Conservation (phyloP, 2,888 invertebrate species). For the Coleophora flavipennella region DNA sequence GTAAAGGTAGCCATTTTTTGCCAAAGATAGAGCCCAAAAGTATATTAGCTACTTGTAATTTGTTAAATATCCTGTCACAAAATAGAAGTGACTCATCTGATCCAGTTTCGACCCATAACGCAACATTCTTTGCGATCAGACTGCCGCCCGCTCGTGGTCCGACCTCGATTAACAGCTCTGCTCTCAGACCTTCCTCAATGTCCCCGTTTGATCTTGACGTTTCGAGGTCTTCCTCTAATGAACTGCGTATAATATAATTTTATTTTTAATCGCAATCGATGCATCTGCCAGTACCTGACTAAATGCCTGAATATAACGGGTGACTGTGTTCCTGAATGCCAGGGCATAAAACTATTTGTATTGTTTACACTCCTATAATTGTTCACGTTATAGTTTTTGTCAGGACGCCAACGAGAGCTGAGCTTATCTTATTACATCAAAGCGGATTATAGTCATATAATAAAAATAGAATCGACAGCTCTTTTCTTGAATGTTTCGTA, state of each 20-base stretch:
- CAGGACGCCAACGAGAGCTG: conserved; percentile 13
- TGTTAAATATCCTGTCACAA: too few relatives aligned
- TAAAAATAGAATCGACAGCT: conserved; percentile 3
- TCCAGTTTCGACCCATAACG: too few relatives aligned
- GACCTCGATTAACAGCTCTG: not conserved
- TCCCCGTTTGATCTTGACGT: conserved; percentile 1
- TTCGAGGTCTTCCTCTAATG: not conserved
- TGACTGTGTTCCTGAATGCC: not conserved
- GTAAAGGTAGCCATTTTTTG: too few relatives aligned
- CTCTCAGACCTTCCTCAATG: conserved; percentile 1
- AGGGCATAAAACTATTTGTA: conserved; percentile 3
- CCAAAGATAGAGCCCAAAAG: too few relatives aligned
- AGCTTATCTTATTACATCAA: conserved; percentile 9
- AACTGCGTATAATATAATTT: too few relatives aligned
- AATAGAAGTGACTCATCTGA: too few relatives aligned
- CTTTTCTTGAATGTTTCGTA: conserved; percentile 1
- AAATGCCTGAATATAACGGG: too few relatives aligned
- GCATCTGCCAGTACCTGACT: too few relatives aligned
- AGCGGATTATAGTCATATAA: conserved; percentile 8
- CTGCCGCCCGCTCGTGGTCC: not conserved
- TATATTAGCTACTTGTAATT: too few relatives aligned
- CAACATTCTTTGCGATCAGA: too few relatives aligned
- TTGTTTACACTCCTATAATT: conserved; percentile 11
- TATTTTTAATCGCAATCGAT: too few relatives aligned
- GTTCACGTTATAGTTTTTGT: conserved; percentile 13